phyloP scores from a whole-genome alignment of 2,888 invertebrate species.

The Sinhomidia bicolor region DNA sequence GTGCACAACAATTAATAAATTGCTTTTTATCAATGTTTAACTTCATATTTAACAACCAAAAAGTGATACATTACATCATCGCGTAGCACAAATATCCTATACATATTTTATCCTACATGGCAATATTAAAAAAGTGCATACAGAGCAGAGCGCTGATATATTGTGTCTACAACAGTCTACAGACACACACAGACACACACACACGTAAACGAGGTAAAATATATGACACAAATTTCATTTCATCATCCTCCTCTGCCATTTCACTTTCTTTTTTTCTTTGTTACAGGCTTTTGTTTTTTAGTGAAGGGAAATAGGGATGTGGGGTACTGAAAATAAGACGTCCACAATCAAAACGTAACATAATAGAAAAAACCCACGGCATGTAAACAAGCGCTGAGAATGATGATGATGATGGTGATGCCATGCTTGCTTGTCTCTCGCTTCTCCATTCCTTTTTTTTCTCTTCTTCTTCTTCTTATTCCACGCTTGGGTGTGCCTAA shows the following conservation, averaged over 20 bases:
- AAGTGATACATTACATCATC: neutral
- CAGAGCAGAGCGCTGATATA: no score
- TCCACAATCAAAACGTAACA: conserved; percentile 27
- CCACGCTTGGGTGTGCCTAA: conserved; percentile 58
- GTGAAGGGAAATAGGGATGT: conserved; percentile 2
- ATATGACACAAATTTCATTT: no score
- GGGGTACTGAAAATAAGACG: conserved; percentile 30
- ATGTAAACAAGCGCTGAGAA: conserved; percentile 45
- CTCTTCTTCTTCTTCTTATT: conserved; percentile 26
- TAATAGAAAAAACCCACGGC: conserved; percentile 30
- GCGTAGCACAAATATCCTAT: neutral
- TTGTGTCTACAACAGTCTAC: no score
- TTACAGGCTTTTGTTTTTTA: neutral
- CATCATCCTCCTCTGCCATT: neutral
- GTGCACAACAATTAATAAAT: neutral
- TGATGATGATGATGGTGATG: no score
- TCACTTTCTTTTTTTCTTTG: neutral
- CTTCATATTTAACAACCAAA: neutral
- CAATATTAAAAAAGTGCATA: no score
- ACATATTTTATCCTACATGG: no score
- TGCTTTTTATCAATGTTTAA: neutral
- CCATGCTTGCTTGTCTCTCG: conserved; percentile 30
- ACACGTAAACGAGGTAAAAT: no score
- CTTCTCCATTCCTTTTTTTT: conserved; percentile 2
- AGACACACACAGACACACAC: no score